Evolutionary conservation across 2,888 invertebrate genomes (phyloP).

Genomic region (Epiblema foenella): DNA sequence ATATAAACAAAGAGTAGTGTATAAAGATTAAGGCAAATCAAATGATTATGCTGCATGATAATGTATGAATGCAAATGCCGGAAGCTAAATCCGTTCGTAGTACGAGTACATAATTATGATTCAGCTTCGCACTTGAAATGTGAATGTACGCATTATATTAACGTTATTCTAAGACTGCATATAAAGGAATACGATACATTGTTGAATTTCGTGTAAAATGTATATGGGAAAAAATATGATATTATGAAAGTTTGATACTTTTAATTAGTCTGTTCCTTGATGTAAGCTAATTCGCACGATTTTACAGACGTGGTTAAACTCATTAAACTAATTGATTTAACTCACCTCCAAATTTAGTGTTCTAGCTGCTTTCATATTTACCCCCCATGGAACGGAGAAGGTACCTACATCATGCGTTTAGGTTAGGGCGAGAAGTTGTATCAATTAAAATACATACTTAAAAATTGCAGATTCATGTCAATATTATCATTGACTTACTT

Average conservation of each 20-base stretch:
- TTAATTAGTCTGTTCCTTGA: slow-evolving; percentile 36
- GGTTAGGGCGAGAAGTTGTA: too few species aligned
- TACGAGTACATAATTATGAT: slow-evolving; percentile 39
- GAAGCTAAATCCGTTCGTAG: slow-evolving; percentile 39
- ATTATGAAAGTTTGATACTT: slow-evolving; percentile 49
- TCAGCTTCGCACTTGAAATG: slow-evolving; percentile 48
- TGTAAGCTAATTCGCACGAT: slow-evolving; percentile 32
- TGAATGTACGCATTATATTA: slow-evolving; percentile 48
- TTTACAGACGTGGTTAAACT: slow-evolving; percentile 20
- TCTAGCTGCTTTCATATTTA: slow-evolving; percentile 4
- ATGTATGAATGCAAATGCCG: slow-evolving; percentile 43
- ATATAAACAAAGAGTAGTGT: slow-evolving; percentile 32
- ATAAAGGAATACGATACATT: slow-evolving; percentile 49
- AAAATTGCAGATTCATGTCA: background rate
- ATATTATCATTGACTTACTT: background rate
- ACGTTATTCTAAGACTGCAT: background rate
- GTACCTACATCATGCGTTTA: too few species aligned
- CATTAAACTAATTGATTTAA: slow-evolving; percentile 27
- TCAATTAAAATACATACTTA: background rate
- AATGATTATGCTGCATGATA: slow-evolving; percentile 22
- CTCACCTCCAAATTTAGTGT: background rate
- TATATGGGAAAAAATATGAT: slow-evolving; percentile 45
- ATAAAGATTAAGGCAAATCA: slow-evolving; percentile 19
- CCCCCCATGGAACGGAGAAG: too few species aligned
- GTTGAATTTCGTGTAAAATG: slow-evolving; percentile 57